Percentiles rank a stretch among this genome's conserved stretches.
phyloP scores from a whole-genome alignment of 92 coral and sea anemone species.

The Umimayanthus chanpuru region DNA sequence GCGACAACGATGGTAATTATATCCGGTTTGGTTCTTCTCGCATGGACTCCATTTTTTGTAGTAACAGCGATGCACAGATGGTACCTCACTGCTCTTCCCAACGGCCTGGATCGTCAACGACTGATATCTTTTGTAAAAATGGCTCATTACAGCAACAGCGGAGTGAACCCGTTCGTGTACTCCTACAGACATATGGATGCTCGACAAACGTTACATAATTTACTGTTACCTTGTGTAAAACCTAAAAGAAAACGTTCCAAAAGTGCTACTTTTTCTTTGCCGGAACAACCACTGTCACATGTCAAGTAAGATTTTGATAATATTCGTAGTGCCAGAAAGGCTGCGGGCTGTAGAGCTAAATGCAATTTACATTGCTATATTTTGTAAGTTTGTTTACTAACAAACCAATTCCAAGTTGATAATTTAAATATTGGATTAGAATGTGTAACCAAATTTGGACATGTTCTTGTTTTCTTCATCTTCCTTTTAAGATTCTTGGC shows the following conservation, averaged over 20 bases:
- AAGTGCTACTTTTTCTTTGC: background rate
- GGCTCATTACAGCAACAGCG: background rate
- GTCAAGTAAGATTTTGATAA: background rate
- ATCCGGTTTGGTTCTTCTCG: background rate
- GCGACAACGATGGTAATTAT: background rate
- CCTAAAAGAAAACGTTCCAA: background rate
- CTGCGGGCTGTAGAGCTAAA: too few species aligned
- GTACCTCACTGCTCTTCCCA: background rate
- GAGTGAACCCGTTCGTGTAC: background rate
- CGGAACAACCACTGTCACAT: too few species aligned
- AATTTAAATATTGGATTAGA: too few species aligned
- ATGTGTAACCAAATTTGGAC: too few species aligned
- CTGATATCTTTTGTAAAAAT: slow-evolving; percentile 2
- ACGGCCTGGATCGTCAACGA: background rate
- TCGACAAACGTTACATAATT: background rate
- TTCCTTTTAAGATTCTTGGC: too few species aligned
- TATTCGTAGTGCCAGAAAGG: background rate
- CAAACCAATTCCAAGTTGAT: too few species aligned
- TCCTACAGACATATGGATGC: background rate
- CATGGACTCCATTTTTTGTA: slow-evolving; percentile 4
- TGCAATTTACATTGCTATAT: too few species aligned
- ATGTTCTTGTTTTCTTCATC: too few species aligned
- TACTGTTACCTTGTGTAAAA: background rate
- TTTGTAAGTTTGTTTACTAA: too few species aligned
- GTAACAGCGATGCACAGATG: slow-evolving; percentile 1